Evolutionary conservation across 1,140 invertebrate genomes (phyloP).

Genomic region (Drosophila saltans): DNA sequence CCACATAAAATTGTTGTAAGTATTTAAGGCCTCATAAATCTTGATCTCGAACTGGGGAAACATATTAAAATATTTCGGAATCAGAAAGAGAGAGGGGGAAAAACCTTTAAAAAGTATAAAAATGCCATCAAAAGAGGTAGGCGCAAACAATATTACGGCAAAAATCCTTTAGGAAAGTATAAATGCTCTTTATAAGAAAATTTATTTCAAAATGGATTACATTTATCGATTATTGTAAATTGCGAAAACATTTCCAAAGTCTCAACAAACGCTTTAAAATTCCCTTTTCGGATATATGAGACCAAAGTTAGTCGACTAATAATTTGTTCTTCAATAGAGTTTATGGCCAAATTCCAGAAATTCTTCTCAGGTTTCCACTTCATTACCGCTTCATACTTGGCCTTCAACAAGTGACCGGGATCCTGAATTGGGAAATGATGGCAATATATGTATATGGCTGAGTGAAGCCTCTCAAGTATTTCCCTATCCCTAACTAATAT

Average conservation of each 20-base stretch:
- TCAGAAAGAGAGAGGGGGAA: constrained; percentile 31
- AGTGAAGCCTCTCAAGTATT: not conserved
- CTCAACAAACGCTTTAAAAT: no score
- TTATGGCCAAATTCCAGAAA: no score
- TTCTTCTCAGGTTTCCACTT: not conserved
- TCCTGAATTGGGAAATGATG: not conserved
- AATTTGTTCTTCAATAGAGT: no score
- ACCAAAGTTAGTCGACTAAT: no score
- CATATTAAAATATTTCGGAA: constrained; percentile 46
- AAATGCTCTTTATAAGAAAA: not conserved
- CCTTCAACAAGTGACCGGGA: constrained; percentile 1
- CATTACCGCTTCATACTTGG: no score
- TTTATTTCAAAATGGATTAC: not conserved
- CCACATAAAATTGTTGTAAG: constrained; percentile 61
- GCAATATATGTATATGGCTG: not conserved
- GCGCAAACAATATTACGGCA: constrained; percentile 45
- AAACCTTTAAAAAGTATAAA: not conserved
- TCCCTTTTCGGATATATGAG: no score
- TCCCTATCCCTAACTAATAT: constrained; percentile 39
- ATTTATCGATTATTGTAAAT: no score
- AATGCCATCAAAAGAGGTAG: constrained; percentile 9
- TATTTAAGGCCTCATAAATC: constrained; percentile 67
- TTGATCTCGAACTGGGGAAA: constrained; percentile 50
- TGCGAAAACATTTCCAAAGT: no score
- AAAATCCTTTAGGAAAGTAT: constrained; percentile 60